Evolutionary conservation across 1,140 invertebrate species (phyloP), one percentile per base, ranked within the genome.

Genomic region (Eufriesea mexicana): DNA sequence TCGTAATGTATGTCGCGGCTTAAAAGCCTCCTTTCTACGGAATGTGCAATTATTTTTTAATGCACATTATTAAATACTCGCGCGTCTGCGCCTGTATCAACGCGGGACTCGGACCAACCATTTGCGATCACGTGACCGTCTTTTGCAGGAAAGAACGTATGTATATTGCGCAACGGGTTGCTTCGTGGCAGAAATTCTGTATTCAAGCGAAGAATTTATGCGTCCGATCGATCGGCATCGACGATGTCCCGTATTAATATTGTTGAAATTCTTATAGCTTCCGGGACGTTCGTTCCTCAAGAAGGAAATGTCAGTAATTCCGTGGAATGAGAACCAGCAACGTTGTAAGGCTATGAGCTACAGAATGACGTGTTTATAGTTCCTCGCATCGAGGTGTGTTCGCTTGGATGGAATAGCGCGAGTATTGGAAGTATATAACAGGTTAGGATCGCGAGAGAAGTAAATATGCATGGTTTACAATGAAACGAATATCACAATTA

Each of bases 41-140:
- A 87, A 87, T 85, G 86, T 55, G 79, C 57, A 87, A 87, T 88
- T 88, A 87, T 83, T 79, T 87, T 88, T 87, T 87, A 87, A 87
- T 85, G 71, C 67, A 67, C 71, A 79, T 82, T 88, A 88, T 88
- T 88, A 88, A 88, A 88, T 87, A 79, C 51, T 77, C 68, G 35
- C 49, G 75, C 71, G 74, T 78, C 59, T 64, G 16, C 55, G 55
- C n/a, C 42, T 28, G 23, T 86, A 79, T 78, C 59, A 71, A 67
- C 66, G 57, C 23, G 47, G 25, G 16, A 23, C 4, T 35, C n/a
- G 55, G 49, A 23, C 25, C 28, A 47, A 14, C 57, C 57, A 28
- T 51, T 59, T 10, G 42, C 59, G 49, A 49, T 75, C 49, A 9
- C 23, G 61, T 49, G 64, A 16, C 28, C 20, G 45, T 51, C 14